These are phyloP conservation scores for Epinephelus moara DNA, from an alignment of 2,113 vertebrate genomes.

Conservation along the genomic window DNA sequence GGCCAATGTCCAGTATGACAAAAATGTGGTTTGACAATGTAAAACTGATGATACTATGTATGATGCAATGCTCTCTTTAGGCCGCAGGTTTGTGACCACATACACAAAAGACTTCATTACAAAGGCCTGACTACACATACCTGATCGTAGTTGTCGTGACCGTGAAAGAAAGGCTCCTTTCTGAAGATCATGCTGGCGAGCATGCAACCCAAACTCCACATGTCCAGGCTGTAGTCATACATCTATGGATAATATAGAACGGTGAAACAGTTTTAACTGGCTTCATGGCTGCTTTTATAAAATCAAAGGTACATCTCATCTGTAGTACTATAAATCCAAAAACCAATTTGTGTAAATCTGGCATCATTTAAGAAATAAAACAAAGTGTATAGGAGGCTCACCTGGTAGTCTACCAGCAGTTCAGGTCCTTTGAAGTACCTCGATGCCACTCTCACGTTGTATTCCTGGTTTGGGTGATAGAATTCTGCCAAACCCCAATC, in stretches of 20 bases:
- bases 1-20: neutral
- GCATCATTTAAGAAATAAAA: neutral
- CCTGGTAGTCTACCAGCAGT: constrained; percentile 91
- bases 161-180: constrained; percentile 92
- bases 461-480: constrained; percentile 91
- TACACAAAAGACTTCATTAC: neutral
- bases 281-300: neutral
- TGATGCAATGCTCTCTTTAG: neutral
- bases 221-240: constrained; percentile 92
- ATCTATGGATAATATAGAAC: constrained; percentile 78
- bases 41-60: neutral
- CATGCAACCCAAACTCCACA: constrained; percentile 93
- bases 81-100: neutral
- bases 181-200: constrained; percentile 92
- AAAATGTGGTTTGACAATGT: constrained; percentile 9
- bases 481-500: constrained; percentile 92
- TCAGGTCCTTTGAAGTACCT: constrained; percentile 92
- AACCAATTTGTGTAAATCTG: neutral
- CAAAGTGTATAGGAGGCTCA: constrained; percentile 43
- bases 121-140: constrained; percentile 56
- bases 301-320: neutral
- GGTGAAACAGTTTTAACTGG: neutral
- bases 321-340: too few species aligned
- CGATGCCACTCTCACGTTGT: constrained; percentile 90
- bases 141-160: constrained; percentile 92